Conservation (phyloP, 2,888 invertebrate species). For the Nephrotoma appendiculata region DNA sequence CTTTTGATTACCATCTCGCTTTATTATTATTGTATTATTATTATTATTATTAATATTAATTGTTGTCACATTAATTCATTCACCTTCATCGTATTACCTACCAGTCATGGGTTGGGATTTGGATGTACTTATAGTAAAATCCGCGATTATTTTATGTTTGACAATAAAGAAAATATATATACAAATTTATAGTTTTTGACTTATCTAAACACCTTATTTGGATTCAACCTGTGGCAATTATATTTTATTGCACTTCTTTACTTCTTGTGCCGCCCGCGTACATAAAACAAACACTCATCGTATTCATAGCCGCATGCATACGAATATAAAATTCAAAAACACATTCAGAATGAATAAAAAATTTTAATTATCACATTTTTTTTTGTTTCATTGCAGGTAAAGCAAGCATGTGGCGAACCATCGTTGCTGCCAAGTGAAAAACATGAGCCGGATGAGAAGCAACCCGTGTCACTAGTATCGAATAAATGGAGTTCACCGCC, state of each 20-base stretch:
- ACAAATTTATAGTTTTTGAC: not conserved
- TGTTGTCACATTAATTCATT: not conserved
- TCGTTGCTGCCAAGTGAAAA: slow-evolving; percentile 25
- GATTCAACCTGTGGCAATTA: not conserved
- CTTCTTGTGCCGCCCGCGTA: not conserved
- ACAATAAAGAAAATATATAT: not conserved
- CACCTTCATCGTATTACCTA: not conserved
- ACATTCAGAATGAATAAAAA: too few relatives aligned
- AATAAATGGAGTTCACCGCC: slow-evolving; percentile 46
- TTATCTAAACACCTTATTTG: not conserved
- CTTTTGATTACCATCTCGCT: not conserved
- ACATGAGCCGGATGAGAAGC: slow-evolving; percentile 22
- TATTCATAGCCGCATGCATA: too few relatives aligned
- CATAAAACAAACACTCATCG: too few relatives aligned
- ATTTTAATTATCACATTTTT: not conserved
- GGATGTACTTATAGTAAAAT: not conserved
- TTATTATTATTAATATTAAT: not conserved
- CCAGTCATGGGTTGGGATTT: not conserved
- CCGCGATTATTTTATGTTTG: not conserved
- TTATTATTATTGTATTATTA: not conserved
- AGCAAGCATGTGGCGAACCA: slow-evolving; percentile 37
- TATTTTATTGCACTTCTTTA: not conserved
- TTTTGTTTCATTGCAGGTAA: slow-evolving; percentile 31
- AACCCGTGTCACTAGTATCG: slow-evolving; percentile 35
- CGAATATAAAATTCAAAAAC: too few relatives aligned